Percentiles rank a stretch among this genome's conserved stretches.
Conservation (phyloP, 92 coral and sea anemone genomes). For the Umimayanthus chanpuru region DNA sequence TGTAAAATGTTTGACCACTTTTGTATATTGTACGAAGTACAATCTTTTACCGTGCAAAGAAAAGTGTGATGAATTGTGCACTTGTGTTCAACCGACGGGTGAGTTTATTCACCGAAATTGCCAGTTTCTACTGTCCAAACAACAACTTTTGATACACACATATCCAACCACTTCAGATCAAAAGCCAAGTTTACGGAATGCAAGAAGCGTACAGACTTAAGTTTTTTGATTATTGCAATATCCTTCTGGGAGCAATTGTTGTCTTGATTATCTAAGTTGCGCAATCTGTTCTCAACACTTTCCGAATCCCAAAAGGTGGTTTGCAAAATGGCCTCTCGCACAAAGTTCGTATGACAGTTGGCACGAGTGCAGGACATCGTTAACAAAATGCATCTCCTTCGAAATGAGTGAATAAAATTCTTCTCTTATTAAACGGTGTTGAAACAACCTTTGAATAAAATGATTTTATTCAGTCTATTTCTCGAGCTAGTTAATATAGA, state of each 20-base stretch:
- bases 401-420: background rate
- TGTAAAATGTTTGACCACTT: background rate
- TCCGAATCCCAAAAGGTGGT: background rate
- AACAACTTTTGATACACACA: background rate
- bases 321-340: background rate
- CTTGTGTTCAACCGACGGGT: background rate
- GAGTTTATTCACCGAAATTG: conserved; percentile 17
- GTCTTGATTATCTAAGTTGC: background rate
- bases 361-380: background rate
- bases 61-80: background rate
- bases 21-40: background rate
- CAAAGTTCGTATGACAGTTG: background rate
- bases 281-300: background rate
- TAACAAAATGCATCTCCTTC: background rate
- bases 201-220: background rate
- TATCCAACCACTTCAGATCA: background rate
- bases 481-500: background rate
- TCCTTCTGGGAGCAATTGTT: background rate
- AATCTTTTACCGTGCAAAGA: conserved; percentile 16
- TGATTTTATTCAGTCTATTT: background rate
- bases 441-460: background rate
- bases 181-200: background rate
- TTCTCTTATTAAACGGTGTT: background rate
- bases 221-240: background rate
- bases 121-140: background rate